Evolutionary conservation across 2,113 vertebrate genomes (phyloP), one percentile per base, ranked within the genome.

Genomic region (Mormyrus lacerda): DNA sequence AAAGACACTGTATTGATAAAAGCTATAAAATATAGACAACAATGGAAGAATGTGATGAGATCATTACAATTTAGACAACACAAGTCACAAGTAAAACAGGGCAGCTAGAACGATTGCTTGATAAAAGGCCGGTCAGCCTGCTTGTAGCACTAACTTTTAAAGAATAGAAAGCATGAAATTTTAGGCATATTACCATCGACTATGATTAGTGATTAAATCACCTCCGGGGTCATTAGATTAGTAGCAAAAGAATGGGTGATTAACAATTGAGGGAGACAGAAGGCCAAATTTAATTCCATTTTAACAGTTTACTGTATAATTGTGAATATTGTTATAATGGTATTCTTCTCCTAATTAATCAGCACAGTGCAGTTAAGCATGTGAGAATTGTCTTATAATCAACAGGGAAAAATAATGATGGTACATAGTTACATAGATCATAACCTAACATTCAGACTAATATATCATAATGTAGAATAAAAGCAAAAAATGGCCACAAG

Each of bases 211-310:
- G 92, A 93, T 95, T 92, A 93, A 89, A 92, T 90, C 85, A 93
- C 90, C 90, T 93, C 88, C 11, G 88, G 65, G 91, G 79, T 94
- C 89, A 95, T 93, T 92, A 93, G 93, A 94, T 94, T 95, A 94
- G 89, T 55, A 53, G 90, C 91, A 93, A 94, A 93, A 93, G 91
- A 90, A 94, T 93, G 92, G 92, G 93, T 93, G 91, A 93, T 94
- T 93, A 93, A 94, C 93, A 91, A 89, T 73, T 91, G 89, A 88
- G 90, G 90, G 90, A 79, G 4, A 89, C 92, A 91, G 89, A 91
- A 92, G 92, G 91, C 88, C 89, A 94, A 92, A 93, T 94, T 94
- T 90, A 93, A 93, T 93, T 89, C 91, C 76, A 58, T 90, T 91
- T 91, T 92, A 92, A 92, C 89, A 90, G 91, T 93, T 89, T 91